Evolutionary conservation across 2,797 vertebrate species (phyloP).

Genomic region (Alectoris magna): DNA sequence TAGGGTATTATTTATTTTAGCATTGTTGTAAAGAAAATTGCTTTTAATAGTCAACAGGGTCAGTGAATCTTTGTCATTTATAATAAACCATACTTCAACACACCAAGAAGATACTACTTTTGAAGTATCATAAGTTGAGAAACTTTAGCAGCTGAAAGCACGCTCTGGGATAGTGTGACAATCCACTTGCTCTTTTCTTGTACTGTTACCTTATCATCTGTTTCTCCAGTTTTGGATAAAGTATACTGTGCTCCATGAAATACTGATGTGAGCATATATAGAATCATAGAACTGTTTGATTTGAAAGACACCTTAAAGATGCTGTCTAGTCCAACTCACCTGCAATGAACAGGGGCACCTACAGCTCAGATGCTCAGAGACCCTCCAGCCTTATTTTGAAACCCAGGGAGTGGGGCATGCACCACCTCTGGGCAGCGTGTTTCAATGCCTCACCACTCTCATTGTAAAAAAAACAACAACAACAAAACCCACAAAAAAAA

Average conservation of each 20-base stretch:
- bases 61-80: neutral
- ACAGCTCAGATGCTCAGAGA: no score
- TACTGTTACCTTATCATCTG: accelerated
- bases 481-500: no score
- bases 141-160: neutral
- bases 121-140: neutral
- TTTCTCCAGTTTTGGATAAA: neutral
- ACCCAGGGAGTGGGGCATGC: no score
- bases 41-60: neutral
- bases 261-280: neutral
- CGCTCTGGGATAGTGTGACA: neutral
- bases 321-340: no score
- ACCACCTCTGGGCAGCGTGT: no score
- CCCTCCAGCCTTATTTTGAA: no score
- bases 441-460: no score
- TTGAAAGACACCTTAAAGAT: no score
- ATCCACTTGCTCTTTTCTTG: neutral
- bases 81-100: neutral
- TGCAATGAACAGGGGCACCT: no score
- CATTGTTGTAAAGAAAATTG: neutral
- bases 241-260: neutral
- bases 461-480: no score
- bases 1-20: neutral
- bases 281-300: no score
- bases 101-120: neutral